Evolutionary conservation across 2,888 invertebrate genomes (phyloP).

Genomic region (Deilephila elpenor): DNA sequence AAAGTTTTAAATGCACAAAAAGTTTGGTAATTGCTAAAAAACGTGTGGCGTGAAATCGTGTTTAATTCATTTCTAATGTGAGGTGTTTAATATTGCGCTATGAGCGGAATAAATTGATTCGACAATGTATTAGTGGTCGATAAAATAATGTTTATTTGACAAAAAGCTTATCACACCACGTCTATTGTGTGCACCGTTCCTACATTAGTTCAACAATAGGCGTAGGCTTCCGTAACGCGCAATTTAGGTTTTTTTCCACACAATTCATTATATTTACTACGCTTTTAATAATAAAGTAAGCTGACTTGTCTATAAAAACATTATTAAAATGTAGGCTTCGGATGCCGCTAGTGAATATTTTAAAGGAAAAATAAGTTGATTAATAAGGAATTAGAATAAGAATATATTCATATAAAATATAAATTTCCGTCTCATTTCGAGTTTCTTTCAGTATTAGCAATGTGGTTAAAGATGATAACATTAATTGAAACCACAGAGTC

Average conservation of each 20-base stretch:
- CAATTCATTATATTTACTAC: background rate
- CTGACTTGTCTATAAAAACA: background rate
- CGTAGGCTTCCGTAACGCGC: background rate
- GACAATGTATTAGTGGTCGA: background rate
- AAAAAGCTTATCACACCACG: constrained; percentile 1
- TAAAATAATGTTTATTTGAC: background rate
- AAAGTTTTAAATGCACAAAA: background rate
- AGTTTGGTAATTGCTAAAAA: constrained; percentile 5
- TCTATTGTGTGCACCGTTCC: background rate
- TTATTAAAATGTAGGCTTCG: too few relatives aligned
- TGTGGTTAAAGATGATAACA: too few relatives aligned
- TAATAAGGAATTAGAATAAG: too few relatives aligned
- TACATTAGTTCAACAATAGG: background rate
- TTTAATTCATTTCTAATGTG: background rate
- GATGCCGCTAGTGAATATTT: too few relatives aligned
- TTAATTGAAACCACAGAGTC: too few relatives aligned
- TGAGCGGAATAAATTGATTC: constrained; percentile 2
- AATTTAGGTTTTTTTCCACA: background rate
- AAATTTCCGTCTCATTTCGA: too few relatives aligned
- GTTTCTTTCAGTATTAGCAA: too few relatives aligned
- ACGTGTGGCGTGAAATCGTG: background rate
- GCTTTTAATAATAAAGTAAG: background rate
- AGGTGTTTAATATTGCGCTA: background rate
- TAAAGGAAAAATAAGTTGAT: too few relatives aligned
- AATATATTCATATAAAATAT: too few relatives aligned